Percentiles rank a stretch among this genome's conserved stretches.
These are phyloP conservation scores for Sporophila hypoxantha DNA, from an alignment of 2,113 vertebrate genomes.

Conservation along the genomic window DNA sequence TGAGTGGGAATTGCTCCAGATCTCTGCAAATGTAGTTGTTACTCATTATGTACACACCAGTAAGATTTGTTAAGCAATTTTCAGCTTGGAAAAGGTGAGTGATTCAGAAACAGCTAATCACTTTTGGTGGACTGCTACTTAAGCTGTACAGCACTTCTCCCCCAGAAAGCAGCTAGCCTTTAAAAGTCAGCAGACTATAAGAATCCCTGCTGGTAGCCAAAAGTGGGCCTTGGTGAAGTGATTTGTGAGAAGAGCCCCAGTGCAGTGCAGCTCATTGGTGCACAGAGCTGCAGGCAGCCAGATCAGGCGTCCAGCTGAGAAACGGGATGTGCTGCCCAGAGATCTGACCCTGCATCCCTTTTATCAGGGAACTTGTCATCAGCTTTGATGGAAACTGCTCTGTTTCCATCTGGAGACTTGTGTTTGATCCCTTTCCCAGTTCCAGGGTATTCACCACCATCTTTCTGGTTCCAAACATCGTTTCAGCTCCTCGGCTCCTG, in stretches of 20 bases:
- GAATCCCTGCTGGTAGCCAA: not conserved
- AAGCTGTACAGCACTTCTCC: not conserved
- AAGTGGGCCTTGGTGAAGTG: not conserved
- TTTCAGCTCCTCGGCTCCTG: not conserved
- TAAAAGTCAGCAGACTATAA: not conserved
- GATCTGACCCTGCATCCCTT: not conserved
- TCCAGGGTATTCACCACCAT: not conserved
- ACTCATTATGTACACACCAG: conserved; percentile 14
- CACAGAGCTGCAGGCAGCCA: not conserved
- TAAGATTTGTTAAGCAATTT: conserved; percentile 9
- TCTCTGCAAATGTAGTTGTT: conserved; percentile 28
- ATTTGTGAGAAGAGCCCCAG: not conserved
- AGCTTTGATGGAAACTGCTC: not conserved
- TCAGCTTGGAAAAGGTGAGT: not conserved
- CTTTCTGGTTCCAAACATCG: not conserved
- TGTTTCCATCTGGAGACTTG: not conserved
- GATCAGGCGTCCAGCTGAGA: not conserved
- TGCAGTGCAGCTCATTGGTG: not conserved
- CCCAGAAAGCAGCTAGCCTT: not conserved
- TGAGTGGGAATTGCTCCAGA: not conserved
- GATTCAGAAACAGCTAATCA: not conserved
- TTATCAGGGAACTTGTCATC: not conserved
- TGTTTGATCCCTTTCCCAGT: not conserved
- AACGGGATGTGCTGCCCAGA: not conserved
- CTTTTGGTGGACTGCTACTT: not conserved